Evolutionary conservation across 2,888 invertebrate species (phyloP), one percentile per base, ranked within the genome.

Genomic region (Cybosia mesomella): DNA sequence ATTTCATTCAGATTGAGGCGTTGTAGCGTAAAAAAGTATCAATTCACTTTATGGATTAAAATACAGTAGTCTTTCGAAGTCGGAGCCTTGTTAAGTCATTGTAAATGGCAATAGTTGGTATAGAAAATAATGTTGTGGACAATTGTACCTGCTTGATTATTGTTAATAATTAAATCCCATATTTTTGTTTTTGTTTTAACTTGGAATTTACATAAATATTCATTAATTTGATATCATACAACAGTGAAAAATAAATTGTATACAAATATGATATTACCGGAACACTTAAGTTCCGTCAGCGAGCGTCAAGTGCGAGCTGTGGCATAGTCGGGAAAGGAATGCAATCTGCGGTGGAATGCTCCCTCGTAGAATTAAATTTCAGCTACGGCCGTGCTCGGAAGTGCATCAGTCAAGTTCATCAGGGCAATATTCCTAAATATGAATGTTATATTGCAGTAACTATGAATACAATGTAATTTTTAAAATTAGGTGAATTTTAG

Each of bases 321-420:
- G 82, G 82, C 77, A 83, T 80, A 84, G 81, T 82, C 83, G 85
- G 77, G 76, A 62, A 84, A 87, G 93, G 93, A 94, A 93, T 92
- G 94, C 92, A 94, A 94, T 94, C 93, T 90, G 90, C 85, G 85
- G 87, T 73, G 92, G 92, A 92, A 94, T 94, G 89, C 85, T 85
- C 82, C 85, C 78, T 85, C 82, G 85, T 85, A 85, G 89, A 90
- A 92, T 92, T 91, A 92, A 90, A 92, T 92, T 93, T 90, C 85
- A 87, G 87, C 87, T 82, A 85, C 81, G 81, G 59, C 32, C 58
- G 69, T 15, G 64, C 76, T 64, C 64, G 70, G 76, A 36, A 82
- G 84, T 83, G 84, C 82, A 74, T 75, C 79, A 63, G 77, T 71
- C 76, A 80, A 78, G 77, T 74, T 70, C 72, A 70, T 72, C 61